phyloP scores from a whole-genome alignment of 2,888 invertebrate genomes.

The Zhengitettix transpicula region DNA sequence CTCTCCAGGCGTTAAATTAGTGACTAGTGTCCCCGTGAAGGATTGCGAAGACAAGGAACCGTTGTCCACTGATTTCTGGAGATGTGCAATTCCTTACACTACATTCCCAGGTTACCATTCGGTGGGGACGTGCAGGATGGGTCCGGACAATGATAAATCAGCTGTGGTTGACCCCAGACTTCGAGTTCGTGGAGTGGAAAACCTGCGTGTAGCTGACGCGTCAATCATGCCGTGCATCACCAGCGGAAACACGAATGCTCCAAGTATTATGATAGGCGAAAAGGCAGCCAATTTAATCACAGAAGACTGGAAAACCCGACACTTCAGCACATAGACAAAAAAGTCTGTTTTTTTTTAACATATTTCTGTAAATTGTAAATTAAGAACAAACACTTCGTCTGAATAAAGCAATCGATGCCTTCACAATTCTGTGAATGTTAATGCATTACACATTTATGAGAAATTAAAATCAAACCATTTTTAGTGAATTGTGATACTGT shows the following conservation, averaged over 20 bases:
- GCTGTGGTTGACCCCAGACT: conserved; percentile 9
- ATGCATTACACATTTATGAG: too few species aligned
- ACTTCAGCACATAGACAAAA: too few species aligned
- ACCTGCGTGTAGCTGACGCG: conserved; percentile 9
- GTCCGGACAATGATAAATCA: conserved; percentile 1
- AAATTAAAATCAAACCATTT: too few species aligned
- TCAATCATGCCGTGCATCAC: conserved; percentile 9
- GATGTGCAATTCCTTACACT: conserved; percentile 30
- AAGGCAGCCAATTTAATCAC: conserved; percentile 10
- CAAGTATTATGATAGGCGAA: conserved; percentile 10
- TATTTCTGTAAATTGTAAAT: too few species aligned
- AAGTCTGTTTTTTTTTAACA: too few species aligned
- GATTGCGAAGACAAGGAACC: conserved; percentile 40
- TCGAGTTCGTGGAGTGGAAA: conserved; percentile 4
- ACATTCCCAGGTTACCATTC: conserved; percentile 9
- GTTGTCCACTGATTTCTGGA: conserved; percentile 32
- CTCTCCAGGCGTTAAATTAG: not conserved
- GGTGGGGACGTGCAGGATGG: conserved; percentile 11
- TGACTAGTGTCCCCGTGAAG: conserved; percentile 43
- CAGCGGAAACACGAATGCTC: conserved; percentile 11
- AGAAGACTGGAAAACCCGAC: too few species aligned
- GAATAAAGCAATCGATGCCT: too few species aligned
- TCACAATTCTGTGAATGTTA: too few species aligned
- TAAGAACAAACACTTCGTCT: too few species aligned
- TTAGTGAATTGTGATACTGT: too few species aligned